Percentiles rank a stretch among this genome's conserved stretches.
phyloP scores from a whole-genome alignment of 2,797 vertebrate species.

The Anguilla obscura region DNA sequence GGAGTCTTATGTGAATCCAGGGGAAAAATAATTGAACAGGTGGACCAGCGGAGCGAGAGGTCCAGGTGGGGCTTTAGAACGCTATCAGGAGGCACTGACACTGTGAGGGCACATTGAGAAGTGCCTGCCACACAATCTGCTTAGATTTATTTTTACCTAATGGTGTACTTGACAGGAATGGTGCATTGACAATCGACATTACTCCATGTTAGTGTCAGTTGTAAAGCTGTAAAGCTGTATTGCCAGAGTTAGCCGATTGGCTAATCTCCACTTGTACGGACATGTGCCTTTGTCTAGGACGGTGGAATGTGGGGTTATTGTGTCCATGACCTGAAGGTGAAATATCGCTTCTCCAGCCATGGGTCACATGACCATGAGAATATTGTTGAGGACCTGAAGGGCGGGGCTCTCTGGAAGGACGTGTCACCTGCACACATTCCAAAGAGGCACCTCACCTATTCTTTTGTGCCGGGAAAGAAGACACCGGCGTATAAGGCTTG shows the following conservation, averaged over 20 bases:
- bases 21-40: background rate
- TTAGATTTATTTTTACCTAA: background rate
- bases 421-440: background rate
- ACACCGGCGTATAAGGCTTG: background rate
- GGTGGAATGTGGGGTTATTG: background rate
- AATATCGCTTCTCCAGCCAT: background rate
- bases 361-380: conserved; percentile 23
- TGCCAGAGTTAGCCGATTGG: background rate
- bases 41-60: background rate
- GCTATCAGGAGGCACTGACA: background rate
- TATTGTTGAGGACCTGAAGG: background rate
- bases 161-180: background rate
- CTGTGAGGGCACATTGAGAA: background rate
- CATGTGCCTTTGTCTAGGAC: background rate
- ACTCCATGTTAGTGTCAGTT: background rate
- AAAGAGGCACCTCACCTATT: background rate
- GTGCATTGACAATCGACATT: background rate
- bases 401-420: background rate
- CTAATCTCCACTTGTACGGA: background rate
- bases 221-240: background rate
- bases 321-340: background rate
- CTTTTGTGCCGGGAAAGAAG: background rate
- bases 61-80: background rate
- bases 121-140: background rate
- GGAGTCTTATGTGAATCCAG: conserved; percentile 5